phyloP scores from a whole-genome alignment of 2,797 vertebrate genomes.

The Micromesistius poutassou region DNA sequence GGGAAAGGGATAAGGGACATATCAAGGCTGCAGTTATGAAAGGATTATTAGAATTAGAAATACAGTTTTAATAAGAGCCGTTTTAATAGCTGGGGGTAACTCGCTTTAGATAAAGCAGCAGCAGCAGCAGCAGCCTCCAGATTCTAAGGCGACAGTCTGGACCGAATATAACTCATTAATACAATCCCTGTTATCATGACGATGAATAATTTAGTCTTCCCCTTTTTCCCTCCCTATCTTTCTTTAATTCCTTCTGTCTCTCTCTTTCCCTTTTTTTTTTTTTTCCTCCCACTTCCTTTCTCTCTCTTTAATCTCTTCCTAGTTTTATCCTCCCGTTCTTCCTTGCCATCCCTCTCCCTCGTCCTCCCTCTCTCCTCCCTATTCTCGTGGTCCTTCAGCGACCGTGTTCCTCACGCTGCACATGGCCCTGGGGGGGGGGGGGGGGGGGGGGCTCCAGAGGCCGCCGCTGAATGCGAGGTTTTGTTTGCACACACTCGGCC shows the following conservation, averaged over 20 bases:
- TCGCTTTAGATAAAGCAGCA: conserved; percentile 3
- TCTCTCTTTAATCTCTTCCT: background rate
- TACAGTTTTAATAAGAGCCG: conserved; percentile 32
- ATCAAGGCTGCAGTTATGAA: background rate
- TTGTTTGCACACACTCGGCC: conserved; percentile 48
- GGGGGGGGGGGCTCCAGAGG: conserved; percentile 33
- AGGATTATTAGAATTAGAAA: conserved; percentile 1
- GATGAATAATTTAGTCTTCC: conserved; percentile 2
- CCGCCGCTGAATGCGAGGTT: conserved; percentile 55
- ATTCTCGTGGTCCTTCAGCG: background rate
- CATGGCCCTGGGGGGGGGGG: conserved; percentile 29
- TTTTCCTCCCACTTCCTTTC: background rate
- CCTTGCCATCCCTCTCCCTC: conserved; percentile 7
- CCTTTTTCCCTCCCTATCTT: conserved; percentile 18
- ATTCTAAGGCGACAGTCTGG: background rate
- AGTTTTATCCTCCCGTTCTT: conserved; percentile 16
- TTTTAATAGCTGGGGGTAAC: conserved; percentile 25
- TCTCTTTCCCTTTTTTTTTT: conserved; percentile 7
- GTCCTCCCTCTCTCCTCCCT: conserved; percentile 14
- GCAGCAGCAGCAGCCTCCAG: background rate
- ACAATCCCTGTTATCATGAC: background rate
- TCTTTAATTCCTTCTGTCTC: conserved; percentile 21
- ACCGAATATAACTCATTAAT: background rate
- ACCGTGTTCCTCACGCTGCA: conserved; percentile 48
- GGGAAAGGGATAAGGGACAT: background rate